Base-by-base conservation (phyloP, 2,797 vertebrate genomes). In the Sebastes hubbsi region DNA sequence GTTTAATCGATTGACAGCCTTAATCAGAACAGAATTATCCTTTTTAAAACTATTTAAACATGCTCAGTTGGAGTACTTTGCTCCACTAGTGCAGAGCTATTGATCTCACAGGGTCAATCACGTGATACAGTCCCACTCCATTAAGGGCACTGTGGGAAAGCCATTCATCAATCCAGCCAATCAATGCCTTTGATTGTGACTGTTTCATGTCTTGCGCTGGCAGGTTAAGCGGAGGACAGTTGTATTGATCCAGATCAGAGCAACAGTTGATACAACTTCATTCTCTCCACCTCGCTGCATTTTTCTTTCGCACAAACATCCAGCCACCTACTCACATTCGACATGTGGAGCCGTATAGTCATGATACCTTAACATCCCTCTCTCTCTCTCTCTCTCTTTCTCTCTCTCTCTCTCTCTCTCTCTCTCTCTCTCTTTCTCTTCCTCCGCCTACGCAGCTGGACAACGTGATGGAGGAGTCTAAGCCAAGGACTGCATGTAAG, bases 391-490 rank as follows among this genome's bases (percentile, higher is more conserved):
- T 68, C 34, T 30, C 5, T 72, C 30, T 32, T 8, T 32, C 30
- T 30, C 30, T 29, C 29, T 30, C 5, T 71, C 29, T 32, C 27
- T 69, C 52, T 68, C 32, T 30, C 34, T 52, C 49, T 65, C 42
- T 56, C 32, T 81, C 63, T 71, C 27, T 69, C 52, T 68, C 34
- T 30, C 64, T 66, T 22, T 75, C 36, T 42, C 13, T 55, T 4
- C 76, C 32, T 82, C 52, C 67, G 13, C 86, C 59, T 42, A 8
- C 72, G 72, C 90, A 97, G 96, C 80, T 87, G 86, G 82, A 75
- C 16, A 90, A 85, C 20, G 77, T 76, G 78, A 76, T 61, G 64
- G 92, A 92, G 16, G 89, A 85, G 60, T 85, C 83, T 1, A 80
- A 61, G 60, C 89, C 83, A 65, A 88, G 81, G 90, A 83, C 83